phyloP scores from a whole-genome alignment of 2,888 invertebrate genomes.

The Fragum fragum region DNA sequence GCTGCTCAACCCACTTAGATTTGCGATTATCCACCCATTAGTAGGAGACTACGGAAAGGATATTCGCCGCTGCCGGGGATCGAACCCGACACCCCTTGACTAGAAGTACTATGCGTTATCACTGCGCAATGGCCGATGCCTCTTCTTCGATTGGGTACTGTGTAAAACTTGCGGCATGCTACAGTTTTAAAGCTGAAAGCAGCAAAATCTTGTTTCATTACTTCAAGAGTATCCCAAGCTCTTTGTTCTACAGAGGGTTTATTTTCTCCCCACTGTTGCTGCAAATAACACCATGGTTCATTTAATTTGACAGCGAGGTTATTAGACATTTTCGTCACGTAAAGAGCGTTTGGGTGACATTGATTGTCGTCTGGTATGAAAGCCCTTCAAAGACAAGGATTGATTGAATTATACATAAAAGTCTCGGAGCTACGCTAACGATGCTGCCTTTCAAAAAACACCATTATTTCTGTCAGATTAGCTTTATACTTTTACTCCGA shows the following conservation, averaged over 20 bases:
- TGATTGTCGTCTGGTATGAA: conserved; percentile 29
- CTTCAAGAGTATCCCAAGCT: too few species aligned
- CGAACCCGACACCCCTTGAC: too few species aligned
- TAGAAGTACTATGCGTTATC: too few species aligned
- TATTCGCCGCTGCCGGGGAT: too few species aligned
- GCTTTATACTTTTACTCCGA: background rate
- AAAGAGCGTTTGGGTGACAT: conserved; percentile 32
- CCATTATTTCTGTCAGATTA: conserved; percentile 4
- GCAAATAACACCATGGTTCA: conserved; percentile 9
- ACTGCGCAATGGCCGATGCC: too few species aligned
- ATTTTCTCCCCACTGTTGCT: background rate
- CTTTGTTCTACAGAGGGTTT: background rate
- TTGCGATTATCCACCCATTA: too few species aligned
- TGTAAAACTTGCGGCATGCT: too few species aligned
- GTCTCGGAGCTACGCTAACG: conserved; percentile 27
- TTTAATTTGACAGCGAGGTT: conserved; percentile 25
- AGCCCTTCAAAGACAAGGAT: conserved; percentile 28
- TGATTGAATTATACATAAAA: conserved; percentile 31
- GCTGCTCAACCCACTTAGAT: too few species aligned
- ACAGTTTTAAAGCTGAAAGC: too few species aligned
- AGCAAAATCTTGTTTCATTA: too few species aligned
- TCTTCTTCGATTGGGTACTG: too few species aligned
- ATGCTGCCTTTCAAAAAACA: conserved; percentile 2
- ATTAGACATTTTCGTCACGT: conserved; percentile 32
- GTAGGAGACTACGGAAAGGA: too few species aligned